phyloP scores from a whole-genome alignment of 2,888 invertebrate genomes.

The Tanypteryx hageni region DNA sequence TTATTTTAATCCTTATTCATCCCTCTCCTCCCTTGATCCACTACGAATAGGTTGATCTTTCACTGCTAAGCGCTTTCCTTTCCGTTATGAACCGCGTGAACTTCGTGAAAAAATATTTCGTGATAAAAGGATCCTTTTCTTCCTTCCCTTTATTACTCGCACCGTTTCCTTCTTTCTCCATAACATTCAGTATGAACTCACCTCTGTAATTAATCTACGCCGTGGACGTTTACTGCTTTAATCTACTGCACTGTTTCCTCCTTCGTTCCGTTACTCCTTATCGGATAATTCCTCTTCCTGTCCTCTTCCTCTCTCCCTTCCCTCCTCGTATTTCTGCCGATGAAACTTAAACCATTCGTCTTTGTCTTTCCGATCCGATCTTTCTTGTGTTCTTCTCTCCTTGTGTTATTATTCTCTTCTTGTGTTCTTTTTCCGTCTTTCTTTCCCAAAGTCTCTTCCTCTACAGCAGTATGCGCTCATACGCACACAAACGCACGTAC shows the following conservation, averaged over 20 bases:
- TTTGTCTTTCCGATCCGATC: no score
- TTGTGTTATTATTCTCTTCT: constrained; percentile 3
- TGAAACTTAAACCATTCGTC: no score
- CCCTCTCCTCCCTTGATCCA: neutral
- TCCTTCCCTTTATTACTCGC: neutral
- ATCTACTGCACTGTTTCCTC: neutral
- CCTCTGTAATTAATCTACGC: neutral
- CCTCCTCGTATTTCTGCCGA: neutral
- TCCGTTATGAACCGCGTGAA: neutral
- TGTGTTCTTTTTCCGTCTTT: constrained; percentile 5
- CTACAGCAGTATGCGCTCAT: constrained; percentile 25
- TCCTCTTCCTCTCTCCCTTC: neutral
- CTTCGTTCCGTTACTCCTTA: constrained; percentile 29
- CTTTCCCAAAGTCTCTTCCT: neutral
- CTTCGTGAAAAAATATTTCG: neutral
- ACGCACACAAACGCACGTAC: neutral
- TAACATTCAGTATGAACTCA: neutral
- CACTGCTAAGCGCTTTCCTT: neutral
- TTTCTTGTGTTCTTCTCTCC: neutral
- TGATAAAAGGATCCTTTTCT: neutral
- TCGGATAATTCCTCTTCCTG: neutral
- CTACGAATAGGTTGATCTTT: no score
- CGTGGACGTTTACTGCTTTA: neutral
- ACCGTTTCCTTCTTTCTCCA: neutral
- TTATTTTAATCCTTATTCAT: neutral